Percentiles rank a stretch among this genome's conserved stretches.
Conservation (phyloP, 2,797 vertebrate genomes). For the Oreochromis grahami region DNA sequence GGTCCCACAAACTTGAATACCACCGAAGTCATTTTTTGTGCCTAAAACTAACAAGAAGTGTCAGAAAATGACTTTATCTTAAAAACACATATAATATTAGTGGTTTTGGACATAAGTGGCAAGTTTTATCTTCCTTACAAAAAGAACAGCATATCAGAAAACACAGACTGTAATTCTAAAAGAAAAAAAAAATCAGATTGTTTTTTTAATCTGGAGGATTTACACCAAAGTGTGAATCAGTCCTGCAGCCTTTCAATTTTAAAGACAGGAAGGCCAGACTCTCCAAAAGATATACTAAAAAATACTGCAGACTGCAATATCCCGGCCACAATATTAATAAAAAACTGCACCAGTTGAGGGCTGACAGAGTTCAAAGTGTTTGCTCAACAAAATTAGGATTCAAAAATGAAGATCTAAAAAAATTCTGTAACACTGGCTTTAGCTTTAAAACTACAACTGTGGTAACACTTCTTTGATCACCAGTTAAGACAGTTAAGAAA, state of each 20-base stretch:
- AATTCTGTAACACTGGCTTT: neutral
- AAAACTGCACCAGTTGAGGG: slow-evolving; percentile 2
- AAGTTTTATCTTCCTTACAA: no score
- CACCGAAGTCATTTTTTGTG: neutral
- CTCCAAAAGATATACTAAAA: neutral
- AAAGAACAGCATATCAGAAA: neutral
- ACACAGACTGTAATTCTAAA: neutral
- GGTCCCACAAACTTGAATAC: neutral
- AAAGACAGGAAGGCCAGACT: neutral
- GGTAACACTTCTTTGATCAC: neutral
- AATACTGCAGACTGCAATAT: neutral
- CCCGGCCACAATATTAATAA: slow-evolving; percentile 1
- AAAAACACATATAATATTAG: neutral
- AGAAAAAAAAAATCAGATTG: neutral
- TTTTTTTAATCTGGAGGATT: neutral
- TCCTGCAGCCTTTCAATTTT: neutral
- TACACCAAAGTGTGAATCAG: neutral
- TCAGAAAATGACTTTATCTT: neutral
- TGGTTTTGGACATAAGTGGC: neutral
- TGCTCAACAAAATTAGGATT: slow-evolving; percentile 37
- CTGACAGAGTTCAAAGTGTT: slow-evolving; percentile 11
- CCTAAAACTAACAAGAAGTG: neutral
- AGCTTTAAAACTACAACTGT: neutral
- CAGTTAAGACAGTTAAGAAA: neutral
- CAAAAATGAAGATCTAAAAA: neutral